Evolutionary conservation across 2,113 vertebrate genomes (phyloP).

Genomic region (Gavialis gangeticus): DNA sequence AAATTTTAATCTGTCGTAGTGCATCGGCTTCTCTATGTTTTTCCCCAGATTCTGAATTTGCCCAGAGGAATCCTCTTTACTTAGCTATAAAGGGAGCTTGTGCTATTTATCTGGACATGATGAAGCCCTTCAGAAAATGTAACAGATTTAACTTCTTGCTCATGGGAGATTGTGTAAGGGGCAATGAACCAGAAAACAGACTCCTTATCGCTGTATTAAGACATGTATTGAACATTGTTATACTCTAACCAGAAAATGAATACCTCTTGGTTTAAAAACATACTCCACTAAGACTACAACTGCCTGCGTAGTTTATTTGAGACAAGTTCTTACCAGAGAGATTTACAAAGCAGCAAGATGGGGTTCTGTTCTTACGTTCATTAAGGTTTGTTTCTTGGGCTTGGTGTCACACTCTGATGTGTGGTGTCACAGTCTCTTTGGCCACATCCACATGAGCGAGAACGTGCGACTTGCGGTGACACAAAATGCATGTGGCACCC

Average conservation of each 20-base stretch:
- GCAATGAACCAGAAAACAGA: neutral
- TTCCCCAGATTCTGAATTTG: neutral
- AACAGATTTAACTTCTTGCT: neutral
- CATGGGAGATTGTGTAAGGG: neutral
- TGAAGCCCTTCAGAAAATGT: neutral
- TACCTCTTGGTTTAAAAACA: neutral
- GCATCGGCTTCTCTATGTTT: neutral
- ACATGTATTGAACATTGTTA: neutral
- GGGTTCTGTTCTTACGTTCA: neutral
- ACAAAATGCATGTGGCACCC: no score
- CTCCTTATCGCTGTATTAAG: neutral
- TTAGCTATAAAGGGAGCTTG: neutral
- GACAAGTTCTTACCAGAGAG: neutral
- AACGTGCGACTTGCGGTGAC: neutral
- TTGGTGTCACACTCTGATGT: neutral
- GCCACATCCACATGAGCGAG: fast-evolving
- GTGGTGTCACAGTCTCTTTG: neutral
- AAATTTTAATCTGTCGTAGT: neutral
- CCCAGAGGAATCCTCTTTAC: neutral
- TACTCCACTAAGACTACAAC: neutral
- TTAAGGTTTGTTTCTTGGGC: neutral
- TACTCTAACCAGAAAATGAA: neutral
- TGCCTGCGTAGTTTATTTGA: no score
- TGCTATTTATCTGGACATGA: neutral
- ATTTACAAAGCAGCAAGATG: neutral